Percentiles rank a stretch among this genome's conserved stretches.
Conservation (phyloP, 2,888 invertebrate genomes). For the Pogonocherus hispidulus region DNA sequence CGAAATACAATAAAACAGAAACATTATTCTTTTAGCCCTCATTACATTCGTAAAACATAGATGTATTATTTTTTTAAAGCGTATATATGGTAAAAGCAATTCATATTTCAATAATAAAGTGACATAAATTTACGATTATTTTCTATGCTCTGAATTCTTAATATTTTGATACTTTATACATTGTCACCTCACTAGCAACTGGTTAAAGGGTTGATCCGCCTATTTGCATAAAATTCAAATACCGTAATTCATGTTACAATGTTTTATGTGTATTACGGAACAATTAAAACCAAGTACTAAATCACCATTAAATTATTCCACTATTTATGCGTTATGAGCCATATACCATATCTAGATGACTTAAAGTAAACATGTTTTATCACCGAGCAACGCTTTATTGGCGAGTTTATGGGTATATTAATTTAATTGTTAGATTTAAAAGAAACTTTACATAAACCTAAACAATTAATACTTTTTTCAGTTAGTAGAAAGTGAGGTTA, state of each 20-base stretch:
- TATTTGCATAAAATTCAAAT: slow-evolving; percentile 56
- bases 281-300: slow-evolving; percentile 43
- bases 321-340: slow-evolving; percentile 38
- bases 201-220: slow-evolving; percentile 52
- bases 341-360: neutral
- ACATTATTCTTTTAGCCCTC: too few species aligned
- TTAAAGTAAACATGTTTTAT: neutral
- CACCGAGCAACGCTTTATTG: neutral
- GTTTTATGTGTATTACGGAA: slow-evolving; percentile 43
- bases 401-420: neutral
- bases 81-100: too few species aligned
- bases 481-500: too few species aligned
- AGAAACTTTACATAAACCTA: neutral
- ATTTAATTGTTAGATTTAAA: neutral
- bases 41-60: too few species aligned
- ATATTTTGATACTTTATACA: neutral
- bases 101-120: too few species aligned
- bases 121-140: too few species aligned
- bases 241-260: slow-evolving; percentile 50
- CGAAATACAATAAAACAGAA: too few species aligned
- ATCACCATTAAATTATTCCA: slow-evolving; percentile 45
- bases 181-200: slow-evolving; percentile 51
- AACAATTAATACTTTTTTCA: too few species aligned
- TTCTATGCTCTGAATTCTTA: too few species aligned
- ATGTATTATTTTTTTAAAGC: too few species aligned